Percentiles rank a stretch among this genome's conserved stretches.
These are phyloP conservation scores for Dermatemys mawii DNA, from an alignment of 2,113 vertebrate genomes.

Conservation along the genomic window DNA sequence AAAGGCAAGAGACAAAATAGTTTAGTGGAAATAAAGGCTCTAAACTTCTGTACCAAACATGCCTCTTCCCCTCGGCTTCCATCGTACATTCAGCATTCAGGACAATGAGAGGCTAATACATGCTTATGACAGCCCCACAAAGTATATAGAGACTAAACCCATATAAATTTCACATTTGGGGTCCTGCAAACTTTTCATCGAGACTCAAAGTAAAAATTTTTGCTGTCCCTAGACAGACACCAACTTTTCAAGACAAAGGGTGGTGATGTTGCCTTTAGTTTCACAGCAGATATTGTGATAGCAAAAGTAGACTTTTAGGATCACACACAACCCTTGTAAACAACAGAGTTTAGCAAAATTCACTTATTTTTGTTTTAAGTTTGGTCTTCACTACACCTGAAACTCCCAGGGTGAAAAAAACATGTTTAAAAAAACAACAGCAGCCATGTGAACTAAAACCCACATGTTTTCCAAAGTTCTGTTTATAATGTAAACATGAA, in stretches of 20 bases:
- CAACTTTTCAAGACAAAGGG: neutral
- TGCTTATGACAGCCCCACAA: neutral
- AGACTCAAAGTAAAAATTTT: neutral
- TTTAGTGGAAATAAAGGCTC: neutral
- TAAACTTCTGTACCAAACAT: neutral
- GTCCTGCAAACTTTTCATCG: neutral
- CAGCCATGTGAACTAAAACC: neutral
- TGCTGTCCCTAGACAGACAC: neutral
- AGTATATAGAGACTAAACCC: neutral
- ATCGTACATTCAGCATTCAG: neutral
- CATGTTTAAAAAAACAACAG: neutral
- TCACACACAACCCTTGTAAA: conserved; percentile 49
- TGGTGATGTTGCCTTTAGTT: conserved; percentile 11
- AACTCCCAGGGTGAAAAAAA: neutral
- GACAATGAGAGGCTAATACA: neutral
- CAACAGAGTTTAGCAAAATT: conserved; percentile 13
- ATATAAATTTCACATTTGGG: neutral
- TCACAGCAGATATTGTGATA: conserved; percentile 52
- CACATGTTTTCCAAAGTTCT: conserved; percentile 6
- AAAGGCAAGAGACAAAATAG: neutral
- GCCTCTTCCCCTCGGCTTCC: neutral
- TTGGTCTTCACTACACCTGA: neutral
- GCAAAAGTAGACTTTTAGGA: conserved; percentile 14
- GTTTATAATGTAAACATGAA: neutral
- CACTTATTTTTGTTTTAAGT: neutral